A percentile compares a stretch with the other conserved stretches of the same genome.
phyloP scores from a whole-genome alignment of 23 tunicate species.

The Trididemnum miniatum region DNA sequence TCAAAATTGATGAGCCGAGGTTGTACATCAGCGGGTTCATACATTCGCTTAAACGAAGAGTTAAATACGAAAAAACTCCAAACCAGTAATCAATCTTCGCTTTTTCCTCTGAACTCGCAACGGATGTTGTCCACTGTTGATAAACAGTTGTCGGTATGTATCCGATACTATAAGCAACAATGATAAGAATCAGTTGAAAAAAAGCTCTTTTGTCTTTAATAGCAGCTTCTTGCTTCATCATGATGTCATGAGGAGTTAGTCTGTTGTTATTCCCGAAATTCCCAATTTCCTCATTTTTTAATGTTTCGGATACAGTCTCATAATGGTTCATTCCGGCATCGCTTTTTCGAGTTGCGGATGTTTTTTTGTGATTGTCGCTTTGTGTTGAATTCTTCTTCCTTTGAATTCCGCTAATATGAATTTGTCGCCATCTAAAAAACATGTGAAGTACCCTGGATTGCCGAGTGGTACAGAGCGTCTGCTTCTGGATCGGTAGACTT shows the following conservation, averaged over 20 bases:
- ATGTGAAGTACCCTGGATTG: too few relatives aligned
- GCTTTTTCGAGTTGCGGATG: too few relatives aligned
- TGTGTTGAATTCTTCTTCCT: not conserved
- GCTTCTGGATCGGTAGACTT: too few relatives aligned
- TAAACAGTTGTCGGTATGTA: conserved; percentile 64
- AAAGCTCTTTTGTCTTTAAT: conserved; percentile 3
- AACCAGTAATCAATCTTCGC: conserved; percentile 61
- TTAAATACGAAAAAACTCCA: conserved; percentile 59
- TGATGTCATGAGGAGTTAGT: not conserved
- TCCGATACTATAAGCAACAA: conserved; percentile 52
- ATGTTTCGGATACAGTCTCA: not conserved
- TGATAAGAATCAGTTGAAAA: conserved; percentile 44
- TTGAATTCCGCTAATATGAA: not conserved
- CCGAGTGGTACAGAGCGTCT: too few relatives aligned
- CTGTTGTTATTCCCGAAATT: too few relatives aligned
- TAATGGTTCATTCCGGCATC: not conserved
- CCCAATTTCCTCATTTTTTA: too few relatives aligned
- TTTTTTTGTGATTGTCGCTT: not conserved
- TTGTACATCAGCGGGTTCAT: conserved; percentile 79
- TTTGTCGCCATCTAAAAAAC: not conserved
- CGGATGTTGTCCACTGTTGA: conserved; percentile 44
- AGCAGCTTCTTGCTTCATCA: not conserved
- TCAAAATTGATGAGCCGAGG: conserved; percentile 44
- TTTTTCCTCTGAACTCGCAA: not conserved
- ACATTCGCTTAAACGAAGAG: conserved; percentile 60